phyloP scores from a whole-genome alignment of 1,140 invertebrate genomes.

The Drosophila aff. region DNA sequence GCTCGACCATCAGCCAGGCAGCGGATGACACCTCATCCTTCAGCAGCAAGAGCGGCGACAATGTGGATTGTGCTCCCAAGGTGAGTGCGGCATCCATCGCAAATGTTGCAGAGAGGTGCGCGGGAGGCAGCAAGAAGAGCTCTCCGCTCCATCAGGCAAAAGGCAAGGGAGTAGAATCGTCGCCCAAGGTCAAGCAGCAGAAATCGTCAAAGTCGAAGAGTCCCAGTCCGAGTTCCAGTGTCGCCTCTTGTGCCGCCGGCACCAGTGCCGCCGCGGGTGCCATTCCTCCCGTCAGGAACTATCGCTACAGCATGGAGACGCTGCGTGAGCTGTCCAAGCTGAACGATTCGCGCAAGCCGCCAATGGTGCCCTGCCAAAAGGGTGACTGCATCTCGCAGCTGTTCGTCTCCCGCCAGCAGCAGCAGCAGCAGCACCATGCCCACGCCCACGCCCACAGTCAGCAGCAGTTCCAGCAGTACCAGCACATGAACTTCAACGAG shows the following conservation, averaged over 20 bases:
- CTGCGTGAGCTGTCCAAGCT: conserved; percentile 69
- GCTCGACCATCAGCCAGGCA: conserved; percentile 51
- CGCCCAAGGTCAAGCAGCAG: not conserved
- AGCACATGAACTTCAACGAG: conserved; percentile 76
- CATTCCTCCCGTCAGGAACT: conserved; percentile 16
- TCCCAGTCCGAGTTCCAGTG: conserved; percentile 8
- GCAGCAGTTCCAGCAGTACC: conserved; percentile 64
- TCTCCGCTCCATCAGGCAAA: conserved; percentile 37
- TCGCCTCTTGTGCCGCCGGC: not conserved
- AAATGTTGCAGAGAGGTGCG: not conserved
- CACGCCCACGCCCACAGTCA: conserved; percentile 33
- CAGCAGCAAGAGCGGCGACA: conserved; percentile 39
- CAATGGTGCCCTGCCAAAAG: conserved; percentile 75
- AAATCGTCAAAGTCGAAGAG: conserved; percentile 14
- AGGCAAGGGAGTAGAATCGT: not conserved
- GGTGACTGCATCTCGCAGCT: conserved; percentile 76
- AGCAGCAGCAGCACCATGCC: conserved; percentile 70
- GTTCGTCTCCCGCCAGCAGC: conserved; percentile 74
- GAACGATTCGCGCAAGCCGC: conserved; percentile 64
- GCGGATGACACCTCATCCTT: conserved; percentile 21
- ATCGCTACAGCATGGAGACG: conserved; percentile 63
- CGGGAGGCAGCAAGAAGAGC: conserved; percentile 34
- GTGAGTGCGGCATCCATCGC: not conserved
- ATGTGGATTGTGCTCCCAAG: conserved; percentile 56
- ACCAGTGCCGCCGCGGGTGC: not conserved